Evolutionary conservation across 2,797 vertebrate species (phyloP).

Genomic region (Argentina silus): DNA sequence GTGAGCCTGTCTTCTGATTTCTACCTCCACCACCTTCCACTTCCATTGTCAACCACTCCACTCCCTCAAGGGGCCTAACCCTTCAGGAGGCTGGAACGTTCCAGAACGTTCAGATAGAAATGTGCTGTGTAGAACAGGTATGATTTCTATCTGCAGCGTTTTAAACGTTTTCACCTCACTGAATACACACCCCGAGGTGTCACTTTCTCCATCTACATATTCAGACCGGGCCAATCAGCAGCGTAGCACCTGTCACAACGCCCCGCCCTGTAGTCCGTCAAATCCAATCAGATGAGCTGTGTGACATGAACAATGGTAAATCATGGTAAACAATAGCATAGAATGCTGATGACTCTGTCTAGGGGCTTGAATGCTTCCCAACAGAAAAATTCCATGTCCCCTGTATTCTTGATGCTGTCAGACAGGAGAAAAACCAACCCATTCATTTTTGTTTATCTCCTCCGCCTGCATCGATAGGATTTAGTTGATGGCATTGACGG

Average conservation of each 20-base stretch:
- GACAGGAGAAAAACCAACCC: conserved; percentile 1
- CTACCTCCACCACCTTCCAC: too few species aligned
- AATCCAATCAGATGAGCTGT: not conserved
- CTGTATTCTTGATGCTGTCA: conserved; percentile 13
- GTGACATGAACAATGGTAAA: not conserved
- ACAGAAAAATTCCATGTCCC: too few species aligned
- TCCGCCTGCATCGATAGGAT: conserved; percentile 11
- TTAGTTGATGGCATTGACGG: not conserved
- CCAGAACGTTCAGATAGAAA: too few species aligned
- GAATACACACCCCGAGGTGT: not conserved
- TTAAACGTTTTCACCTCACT: too few species aligned
- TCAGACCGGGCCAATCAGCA: not conserved
- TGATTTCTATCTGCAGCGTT: too few species aligned
- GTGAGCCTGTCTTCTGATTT: too few species aligned
- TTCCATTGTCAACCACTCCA: too few species aligned
- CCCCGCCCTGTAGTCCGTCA: not conserved
- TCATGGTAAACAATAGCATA: not conserved
- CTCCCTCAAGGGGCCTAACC: too few species aligned
- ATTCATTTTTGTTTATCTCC: conserved; percentile 8
- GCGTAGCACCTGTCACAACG: not conserved
- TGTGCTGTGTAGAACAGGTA: too few species aligned
- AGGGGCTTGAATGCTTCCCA: not conserved
- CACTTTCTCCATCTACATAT: not conserved
- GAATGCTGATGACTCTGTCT: not conserved
- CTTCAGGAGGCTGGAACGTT: too few species aligned